Conservation (phyloP, 2,888 invertebrate genomes). For the Acronicta alni region DNA sequence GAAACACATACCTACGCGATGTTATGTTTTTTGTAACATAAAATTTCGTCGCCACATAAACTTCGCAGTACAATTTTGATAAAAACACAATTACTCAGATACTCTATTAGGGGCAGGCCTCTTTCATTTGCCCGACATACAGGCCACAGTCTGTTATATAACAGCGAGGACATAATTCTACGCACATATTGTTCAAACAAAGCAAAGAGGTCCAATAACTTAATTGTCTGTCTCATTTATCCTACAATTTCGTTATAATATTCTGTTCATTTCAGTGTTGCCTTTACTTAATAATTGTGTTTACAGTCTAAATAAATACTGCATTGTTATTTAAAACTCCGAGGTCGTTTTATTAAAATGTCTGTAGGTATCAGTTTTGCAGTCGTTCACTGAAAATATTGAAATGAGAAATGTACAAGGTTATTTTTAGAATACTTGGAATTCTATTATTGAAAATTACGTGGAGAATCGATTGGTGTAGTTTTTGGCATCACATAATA, state of each 20-base stretch:
- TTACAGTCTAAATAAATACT: neutral
- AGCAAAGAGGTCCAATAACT: slow-evolving; percentile 50
- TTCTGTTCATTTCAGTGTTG: neutral
- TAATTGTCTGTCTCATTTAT: slow-evolving; percentile 32
- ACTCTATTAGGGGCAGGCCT: slow-evolving; percentile 26
- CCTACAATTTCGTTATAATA: slow-evolving; percentile 5
- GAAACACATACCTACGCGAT: too few species aligned
- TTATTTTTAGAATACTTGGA: too few species aligned
- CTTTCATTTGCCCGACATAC: slow-evolving; percentile 32
- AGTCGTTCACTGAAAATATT: too few species aligned
- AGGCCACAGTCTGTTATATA: slow-evolving; percentile 7
- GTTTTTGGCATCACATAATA: neutral
- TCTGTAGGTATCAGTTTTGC: too few species aligned
- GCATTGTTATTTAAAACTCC: neutral
- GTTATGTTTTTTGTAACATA: too few species aligned
- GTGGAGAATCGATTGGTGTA: too few species aligned
- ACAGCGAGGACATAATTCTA: slow-evolving; percentile 28
- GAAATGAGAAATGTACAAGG: too few species aligned
- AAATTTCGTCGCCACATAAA: too few species aligned
- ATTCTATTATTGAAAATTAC: too few species aligned
- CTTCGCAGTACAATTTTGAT: slow-evolving; percentile 12
- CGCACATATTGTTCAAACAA: slow-evolving; percentile 17
- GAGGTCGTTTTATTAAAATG: too few species aligned
- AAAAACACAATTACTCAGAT: slow-evolving; percentile 38
- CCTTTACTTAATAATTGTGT: neutral